Conservation (phyloP, 2,113 vertebrate genomes). For the Shinisaurus crocodilurus region DNA sequence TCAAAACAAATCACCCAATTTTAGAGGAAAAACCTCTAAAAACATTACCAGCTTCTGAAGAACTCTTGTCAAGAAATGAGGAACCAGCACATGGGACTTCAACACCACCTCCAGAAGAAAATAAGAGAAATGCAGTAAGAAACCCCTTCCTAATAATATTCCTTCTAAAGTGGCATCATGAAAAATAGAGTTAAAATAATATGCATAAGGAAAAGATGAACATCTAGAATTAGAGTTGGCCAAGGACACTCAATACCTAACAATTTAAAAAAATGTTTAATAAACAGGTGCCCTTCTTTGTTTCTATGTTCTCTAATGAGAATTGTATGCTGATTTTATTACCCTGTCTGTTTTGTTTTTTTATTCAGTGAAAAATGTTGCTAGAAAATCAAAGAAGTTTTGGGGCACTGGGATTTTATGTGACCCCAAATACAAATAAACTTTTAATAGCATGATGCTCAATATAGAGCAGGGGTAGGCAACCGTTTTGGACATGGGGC, state of each 20-base stretch:
- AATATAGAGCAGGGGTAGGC: neutral
- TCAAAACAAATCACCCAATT: conserved; percentile 8
- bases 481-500: no score
- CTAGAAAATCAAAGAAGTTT: neutral
- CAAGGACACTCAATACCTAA: neutral
- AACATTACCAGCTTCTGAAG: conserved; percentile 13
- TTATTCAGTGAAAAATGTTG: neutral
- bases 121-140: conserved; percentile 11
- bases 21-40: conserved; percentile 10
- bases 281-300: neutral
- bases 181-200: neutral
- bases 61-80: conserved; percentile 23
- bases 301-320: neutral
- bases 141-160: conserved; percentile 11
- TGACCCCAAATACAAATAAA: neutral
- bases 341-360: neutral
- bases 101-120: conserved; percentile 25
- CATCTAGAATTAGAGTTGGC: neutral
- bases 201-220: neutral
- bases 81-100: neutral
- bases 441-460: neutral
- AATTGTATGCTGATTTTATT: neutral
- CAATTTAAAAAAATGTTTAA: neutral
- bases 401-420: neutral
- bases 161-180: conserved; percentile 13